Evolutionary conservation across 2,113 vertebrate species (phyloP).

Genomic region (Mirza zaza): DNA sequence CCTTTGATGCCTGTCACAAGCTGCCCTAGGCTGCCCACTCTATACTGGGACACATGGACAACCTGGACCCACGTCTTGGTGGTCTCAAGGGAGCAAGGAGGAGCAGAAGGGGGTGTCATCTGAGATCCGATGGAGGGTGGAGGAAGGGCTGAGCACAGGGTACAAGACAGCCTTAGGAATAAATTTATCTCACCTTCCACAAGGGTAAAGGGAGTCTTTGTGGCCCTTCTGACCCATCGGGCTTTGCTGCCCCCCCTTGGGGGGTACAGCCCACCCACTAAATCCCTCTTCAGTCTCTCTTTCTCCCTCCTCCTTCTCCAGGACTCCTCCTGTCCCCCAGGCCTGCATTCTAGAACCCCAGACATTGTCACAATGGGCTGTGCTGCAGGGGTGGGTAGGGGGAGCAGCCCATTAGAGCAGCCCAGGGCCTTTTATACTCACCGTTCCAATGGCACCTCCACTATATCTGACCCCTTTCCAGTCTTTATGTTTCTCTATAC

Average conservation of each 20-base stretch:
- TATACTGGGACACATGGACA: background rate
- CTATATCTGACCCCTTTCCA: background rate
- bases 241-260: background rate
- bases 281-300: background rate
- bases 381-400: too few species aligned
- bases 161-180: background rate
- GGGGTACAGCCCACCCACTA: slow-evolving; percentile 39
- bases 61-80: background rate
- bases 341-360: slow-evolving; percentile 43
- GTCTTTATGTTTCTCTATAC: background rate
- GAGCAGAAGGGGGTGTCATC: background rate
- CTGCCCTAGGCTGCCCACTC: background rate
- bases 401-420: background rate
- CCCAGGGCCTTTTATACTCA: background rate
- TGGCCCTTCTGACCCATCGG: slow-evolving; percentile 71
- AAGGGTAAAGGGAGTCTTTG: slow-evolving; percentile 49
- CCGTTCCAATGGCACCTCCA: background rate
- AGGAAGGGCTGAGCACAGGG: background rate
- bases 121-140: background rate
- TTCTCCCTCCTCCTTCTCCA: background rate
- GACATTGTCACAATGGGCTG: slow-evolving; percentile 47
- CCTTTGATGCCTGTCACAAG: background rate
- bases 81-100: background rate
- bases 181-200: slow-evolving; percentile 21
- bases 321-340: background rate